phyloP scores from a whole-genome alignment of 2,113 vertebrate genomes.

The Nymphicus hollandicus region DNA sequence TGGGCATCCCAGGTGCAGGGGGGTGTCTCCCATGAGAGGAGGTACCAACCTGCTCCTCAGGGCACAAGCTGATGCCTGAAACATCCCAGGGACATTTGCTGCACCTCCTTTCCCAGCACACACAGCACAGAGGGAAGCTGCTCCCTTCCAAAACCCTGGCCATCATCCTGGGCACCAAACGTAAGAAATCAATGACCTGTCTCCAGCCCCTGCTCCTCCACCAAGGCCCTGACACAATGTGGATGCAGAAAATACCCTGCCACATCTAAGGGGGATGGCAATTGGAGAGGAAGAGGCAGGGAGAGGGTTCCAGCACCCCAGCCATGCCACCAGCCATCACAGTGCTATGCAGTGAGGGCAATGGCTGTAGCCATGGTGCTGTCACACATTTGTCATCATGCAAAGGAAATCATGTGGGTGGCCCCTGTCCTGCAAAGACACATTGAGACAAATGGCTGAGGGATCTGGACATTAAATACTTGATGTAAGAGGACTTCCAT shows the following conservation, averaged over 20 bases:
- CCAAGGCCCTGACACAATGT: neutral
- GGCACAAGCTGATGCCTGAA: neutral
- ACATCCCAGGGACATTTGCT: rapidly evolving
- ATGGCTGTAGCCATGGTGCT: neutral
- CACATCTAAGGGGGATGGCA: neutral
- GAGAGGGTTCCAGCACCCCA: neutral
- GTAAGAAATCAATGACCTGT: neutral
- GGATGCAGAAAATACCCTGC: neutral
- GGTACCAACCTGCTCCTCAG: neutral
- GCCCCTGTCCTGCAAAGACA: neutral
- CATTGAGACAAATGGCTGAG: neutral
- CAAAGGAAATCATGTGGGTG: neutral
- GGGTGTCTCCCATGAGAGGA: neutral
- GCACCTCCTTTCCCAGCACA: neutral
- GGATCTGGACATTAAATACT: neutral
- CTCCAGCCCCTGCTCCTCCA: neutral
- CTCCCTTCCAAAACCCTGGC: neutral
- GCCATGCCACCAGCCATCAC: neutral
- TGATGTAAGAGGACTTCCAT: neutral
- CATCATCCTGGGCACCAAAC: rapidly evolving
- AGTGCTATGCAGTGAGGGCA: neutral
- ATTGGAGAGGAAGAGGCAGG: neutral
- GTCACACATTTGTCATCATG: neutral
- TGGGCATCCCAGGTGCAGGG: rapidly evolving
- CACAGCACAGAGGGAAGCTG: rapidly evolving